Base-by-base conservation (phyloP, 23 tunicate species). In the Ciona savignyi region DNA sequence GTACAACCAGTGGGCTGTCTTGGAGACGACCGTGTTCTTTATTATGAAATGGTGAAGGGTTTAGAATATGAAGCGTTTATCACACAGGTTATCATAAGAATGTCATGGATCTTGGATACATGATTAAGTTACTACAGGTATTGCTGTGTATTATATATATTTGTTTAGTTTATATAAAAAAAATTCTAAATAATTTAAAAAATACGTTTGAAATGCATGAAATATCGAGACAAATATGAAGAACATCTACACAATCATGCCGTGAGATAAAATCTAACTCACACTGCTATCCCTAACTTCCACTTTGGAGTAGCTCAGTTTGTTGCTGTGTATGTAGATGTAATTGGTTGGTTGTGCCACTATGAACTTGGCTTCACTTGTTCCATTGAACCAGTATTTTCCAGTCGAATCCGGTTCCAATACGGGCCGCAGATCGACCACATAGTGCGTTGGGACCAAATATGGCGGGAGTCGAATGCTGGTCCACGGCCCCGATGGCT, bases 321-420 rank as follows among this genome's bases (percentile, higher is more conserved):
- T 81, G 73, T 85, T 85, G 73, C 78, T 71, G 67, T 85, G 90
- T 25, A 85, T 85, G 73, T 65, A 30, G 33, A 85, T 66, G 33
- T 65, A 71, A 51, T 34, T 66, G 21, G 90, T 85, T 23, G 68
- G 27, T 4, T 31, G 25, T 9, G 29, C 32, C 3, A 70, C 81
- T 27, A 4, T 35, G 32, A 75, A 78, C 0, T 0, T 20, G 19
- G 78, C 90, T 2, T 74, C 51, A 49, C 84, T 78, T 4, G 78
- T 77, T n/a, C n/a, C n/a, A n/a, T n/a, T n/a, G n/a, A n/a, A n/a
- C n/a, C n/a, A n/a, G n/a, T n/a, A n/a, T 77, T 68, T 34, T 4
- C 68, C 76, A 20, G 0, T 32, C 9, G 68, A 25, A 51, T 29
- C 75, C 30, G 83, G 79, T 29, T 62, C 76, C 31, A 85, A 51